Evolutionary conservation across 2,888 invertebrate genomes (phyloP), one percentile per base, ranked within the genome.

Genomic region (Crocallis elinguaria): DNA sequence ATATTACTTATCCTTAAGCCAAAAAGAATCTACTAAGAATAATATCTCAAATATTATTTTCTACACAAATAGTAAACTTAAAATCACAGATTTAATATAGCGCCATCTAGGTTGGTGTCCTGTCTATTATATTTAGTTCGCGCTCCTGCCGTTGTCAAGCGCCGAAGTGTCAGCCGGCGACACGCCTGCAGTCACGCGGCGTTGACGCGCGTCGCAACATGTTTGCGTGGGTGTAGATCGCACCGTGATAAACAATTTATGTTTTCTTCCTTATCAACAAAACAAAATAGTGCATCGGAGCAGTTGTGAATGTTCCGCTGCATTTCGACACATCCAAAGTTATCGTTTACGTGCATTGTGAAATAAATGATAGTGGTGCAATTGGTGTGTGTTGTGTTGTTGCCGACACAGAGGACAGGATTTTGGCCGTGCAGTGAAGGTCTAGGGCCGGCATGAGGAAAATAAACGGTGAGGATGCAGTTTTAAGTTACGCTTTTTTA

Each of bases 161-260:
- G 88, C 87, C 84, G 71, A 85, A 79, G 82, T 88, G 86, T 86
- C 87, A 88, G 71, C 77, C 84, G 82, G 75, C 83, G 83, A 80
- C 85, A 85, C 86, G 85, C 84, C 84, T 84, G 86, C 88, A 91
- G 90, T 88, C 89, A 89, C 88, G 89, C 89, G 88, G 88, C 89
- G 89, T 88, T 88, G 87, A 83, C 85, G 86, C 86, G 88, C 87
- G 88, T 84, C 79, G 84, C 79, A 84, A 79, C 84, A 85, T 88
- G 85, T 75, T 82, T 84, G 86, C 79, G 85, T 83, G 80, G 85
- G 87, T 83, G 87, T 88, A 87, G 77, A 86, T 86, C 83, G 86
- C 82, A 74, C 67, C 74, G 81, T 80, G 87, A 84, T 86, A 82
- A 86, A 84, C 82, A 80, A 77, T 82, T 77, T 71, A 65, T 75